These are phyloP conservation scores for Lanistes nyassanus DNA, from an alignment of 1,140 invertebrate species.

Conservation along the genomic window DNA sequence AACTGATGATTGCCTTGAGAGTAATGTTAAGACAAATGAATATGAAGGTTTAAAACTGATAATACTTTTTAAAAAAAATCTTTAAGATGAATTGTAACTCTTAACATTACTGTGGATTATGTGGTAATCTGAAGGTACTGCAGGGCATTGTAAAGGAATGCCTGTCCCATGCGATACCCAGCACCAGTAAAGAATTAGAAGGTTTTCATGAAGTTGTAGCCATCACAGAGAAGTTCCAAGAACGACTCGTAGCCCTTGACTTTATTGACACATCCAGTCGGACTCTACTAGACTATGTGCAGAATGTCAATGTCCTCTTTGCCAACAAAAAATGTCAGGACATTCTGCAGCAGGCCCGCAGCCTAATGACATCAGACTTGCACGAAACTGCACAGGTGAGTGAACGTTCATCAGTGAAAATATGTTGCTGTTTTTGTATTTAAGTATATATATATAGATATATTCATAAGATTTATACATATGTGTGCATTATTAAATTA, in stretches of 20 bases:
- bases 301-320: constrained; percentile 82
- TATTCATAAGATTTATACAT: background rate
- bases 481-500: background rate
- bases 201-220: constrained; percentile 74
- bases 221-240: constrained; percentile 76
- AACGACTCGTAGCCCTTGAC: constrained; percentile 68
- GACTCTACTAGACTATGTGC: constrained; percentile 75
- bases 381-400: constrained; percentile 77
- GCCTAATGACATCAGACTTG: constrained; percentile 84
- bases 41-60: too few species aligned
- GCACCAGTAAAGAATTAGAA: constrained; percentile 76
- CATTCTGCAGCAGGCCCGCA: constrained; percentile 76
- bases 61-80: too few species aligned
- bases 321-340: constrained; percentile 81
- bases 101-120: too few species aligned
- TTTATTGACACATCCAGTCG: constrained; percentile 66
- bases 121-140: constrained; percentile 68
- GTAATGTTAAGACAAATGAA: too few species aligned
- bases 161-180: constrained; percentile 80
- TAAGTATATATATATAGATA: background rate
- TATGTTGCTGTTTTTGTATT: background rate
- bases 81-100: too few species aligned
- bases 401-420: constrained; percentile 42
- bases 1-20: too few species aligned
- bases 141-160: constrained; percentile 79